These are phyloP conservation scores for Dicerorhinus sumatrensis DNA, from an alignment of 2,113 vertebrate species.

Conservation along the genomic window DNA sequence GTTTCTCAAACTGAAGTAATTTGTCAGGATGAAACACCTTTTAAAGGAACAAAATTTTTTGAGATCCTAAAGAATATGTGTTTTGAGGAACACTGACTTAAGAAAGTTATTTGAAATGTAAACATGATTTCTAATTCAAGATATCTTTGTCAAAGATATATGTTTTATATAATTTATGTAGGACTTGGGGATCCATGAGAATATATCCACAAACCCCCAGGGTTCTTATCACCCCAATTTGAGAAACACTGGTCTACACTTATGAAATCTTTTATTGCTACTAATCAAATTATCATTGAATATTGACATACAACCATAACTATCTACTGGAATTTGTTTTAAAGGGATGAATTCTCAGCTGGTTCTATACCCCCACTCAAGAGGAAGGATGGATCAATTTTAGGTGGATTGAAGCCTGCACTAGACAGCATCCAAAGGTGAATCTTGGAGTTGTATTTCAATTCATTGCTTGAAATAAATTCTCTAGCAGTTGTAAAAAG, in stretches of 20 bases:
- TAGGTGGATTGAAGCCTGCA: conserved; percentile 24
- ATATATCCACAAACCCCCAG: conserved; percentile 46
- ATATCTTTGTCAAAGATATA: conserved; percentile 28
- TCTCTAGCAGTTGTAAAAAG: conserved; percentile 11
- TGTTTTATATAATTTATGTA: neutral
- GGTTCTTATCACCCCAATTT: conserved; percentile 62
- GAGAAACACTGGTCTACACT: conserved; percentile 59
- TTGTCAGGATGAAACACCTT: conserved; percentile 23
- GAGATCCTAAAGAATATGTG: conserved; percentile 16
- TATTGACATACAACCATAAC: conserved; percentile 12
- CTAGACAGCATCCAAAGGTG: conserved; percentile 53
- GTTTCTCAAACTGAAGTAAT: conserved; percentile 39
- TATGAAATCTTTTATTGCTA: conserved; percentile 36
- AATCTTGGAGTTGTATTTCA: conserved; percentile 42
- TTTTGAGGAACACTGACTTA: conserved; percentile 58
- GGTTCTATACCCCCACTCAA: neutral
- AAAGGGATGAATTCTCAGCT: conserved; percentile 65
- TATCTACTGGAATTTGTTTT: conserved; percentile 68
- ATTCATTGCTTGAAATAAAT: conserved; percentile 39
- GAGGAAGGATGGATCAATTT: conserved; percentile 45
- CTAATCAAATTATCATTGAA: neutral
- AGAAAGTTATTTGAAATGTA: conserved; percentile 45
- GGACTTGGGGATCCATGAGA: conserved; percentile 8
- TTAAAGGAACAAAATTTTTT: conserved; percentile 46
- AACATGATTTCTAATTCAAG: conserved; percentile 23